Evolutionary conservation across 2,113 vertebrate species (phyloP), one percentile per base, ranked within the genome.

Genomic region (Heterotis niloticus): DNA sequence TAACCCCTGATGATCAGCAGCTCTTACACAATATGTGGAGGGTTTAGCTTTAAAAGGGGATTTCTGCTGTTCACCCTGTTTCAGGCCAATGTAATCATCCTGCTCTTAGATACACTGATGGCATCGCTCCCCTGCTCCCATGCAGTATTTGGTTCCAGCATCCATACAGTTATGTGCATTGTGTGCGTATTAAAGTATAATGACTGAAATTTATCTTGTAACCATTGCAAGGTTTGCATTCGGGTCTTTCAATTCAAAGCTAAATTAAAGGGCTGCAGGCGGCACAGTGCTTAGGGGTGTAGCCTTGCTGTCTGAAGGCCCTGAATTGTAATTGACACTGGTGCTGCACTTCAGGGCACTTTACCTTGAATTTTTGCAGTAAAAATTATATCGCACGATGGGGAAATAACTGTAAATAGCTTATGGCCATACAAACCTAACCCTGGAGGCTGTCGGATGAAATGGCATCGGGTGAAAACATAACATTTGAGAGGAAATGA

Each of bases 21-120:
- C 79, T 81, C 54, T 66, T 81, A 57, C 60, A 76, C 5, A 71
- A 80, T 78, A 80, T 81, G 52, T 80, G 77, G 68, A 81, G 73
- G 80, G 81, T 88, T 78, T 80, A 28, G 67, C 29, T 29, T 54
- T 62, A 28, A 34, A 72, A 71, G 28, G 66, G 65, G n/a, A 44
- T 70, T 62, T 79, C 68, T 69, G 57, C 26, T 67, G 52, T 12
- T 64, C 69, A 68, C 7, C 78, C 54, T 24, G 64, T 56, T 7
- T n/a, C 20, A 34, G 17, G 73, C 77, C 85, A 81, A 64, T 16
- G 26, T 84, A 82, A 88, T 88, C 88, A 86, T 86, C 81, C 79
- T n/a, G 29, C 24, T 17, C 24, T 52, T 26, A 44, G 18, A 56
- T 57, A 59, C 44, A 64, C 57, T 68, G 1, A 70, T 66, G 24